A percentile compares a stretch with the other conserved stretches of the same genome.
These are phyloP conservation scores for Cyprinodon variegatus DNA, from an alignment of 2,113 vertebrate species.

Conservation along the genomic window DNA sequence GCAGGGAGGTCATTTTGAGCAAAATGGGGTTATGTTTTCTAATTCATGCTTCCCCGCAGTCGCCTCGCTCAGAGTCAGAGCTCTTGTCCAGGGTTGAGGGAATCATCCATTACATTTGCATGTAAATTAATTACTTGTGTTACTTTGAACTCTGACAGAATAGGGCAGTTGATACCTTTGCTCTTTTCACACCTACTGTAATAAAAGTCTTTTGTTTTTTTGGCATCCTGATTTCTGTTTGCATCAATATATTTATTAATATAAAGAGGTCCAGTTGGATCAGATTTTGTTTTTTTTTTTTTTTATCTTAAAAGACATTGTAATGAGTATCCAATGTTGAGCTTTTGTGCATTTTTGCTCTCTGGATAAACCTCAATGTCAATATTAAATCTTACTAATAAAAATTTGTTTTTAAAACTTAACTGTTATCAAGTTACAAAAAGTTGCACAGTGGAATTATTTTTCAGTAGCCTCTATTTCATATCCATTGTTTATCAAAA, in stretches of 20 bases:
- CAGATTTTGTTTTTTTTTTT: background rate
- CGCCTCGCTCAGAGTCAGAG: background rate
- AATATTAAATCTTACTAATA: no score
- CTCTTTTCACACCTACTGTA: background rate
- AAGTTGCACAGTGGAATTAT: no score
- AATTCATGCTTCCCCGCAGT: background rate
- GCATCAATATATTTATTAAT: background rate
- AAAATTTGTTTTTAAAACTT: no score
- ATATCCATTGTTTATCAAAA: no score
- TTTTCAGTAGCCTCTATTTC: no score
- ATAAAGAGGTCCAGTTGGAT: background rate
- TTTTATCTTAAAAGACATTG: background rate
- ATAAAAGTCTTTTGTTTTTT: constrained; percentile 13
- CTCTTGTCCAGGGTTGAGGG: constrained; percentile 9
- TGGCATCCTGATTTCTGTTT: background rate
- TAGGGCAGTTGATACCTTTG: background rate
- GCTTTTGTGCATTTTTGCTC: background rate
- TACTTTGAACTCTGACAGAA: constrained; percentile 18
- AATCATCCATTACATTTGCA: constrained; percentile 27
- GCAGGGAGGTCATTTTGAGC: background rate
- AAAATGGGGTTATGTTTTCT: constrained; percentile 5
- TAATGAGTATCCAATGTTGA: background rate
- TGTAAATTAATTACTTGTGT: constrained; percentile 23
- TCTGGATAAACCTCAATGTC: no score
- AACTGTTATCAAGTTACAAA: no score